Evolutionary conservation across 2,113 vertebrate genomes (phyloP), one percentile per base, ranked within the genome.

Genomic region (Dipodomys merriami): DNA sequence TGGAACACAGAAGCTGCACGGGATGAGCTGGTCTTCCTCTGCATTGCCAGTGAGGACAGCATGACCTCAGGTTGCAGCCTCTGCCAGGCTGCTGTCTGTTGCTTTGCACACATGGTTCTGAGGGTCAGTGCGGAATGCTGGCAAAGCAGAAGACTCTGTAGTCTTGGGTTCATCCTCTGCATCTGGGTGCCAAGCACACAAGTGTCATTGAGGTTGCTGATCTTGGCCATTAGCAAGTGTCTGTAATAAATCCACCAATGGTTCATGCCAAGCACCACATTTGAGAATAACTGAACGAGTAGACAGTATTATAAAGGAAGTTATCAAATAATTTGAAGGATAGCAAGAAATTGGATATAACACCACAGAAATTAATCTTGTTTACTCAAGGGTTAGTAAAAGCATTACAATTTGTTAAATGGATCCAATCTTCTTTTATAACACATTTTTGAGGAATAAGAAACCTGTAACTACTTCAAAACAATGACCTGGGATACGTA

Each of bases 221-320:
- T 5, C 0, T 3, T n/a, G 6, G 8, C 35, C 27, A 4, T 10
- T 6, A 7, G 11, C 8, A 35, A 27, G 2, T 13, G 4, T 23
- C 29, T 53, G 13, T 71, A 68, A 19, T 29, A 19, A 22, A 30
- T 18, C n/a, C 3, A 5, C 18, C 46, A 4, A 5, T 11, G 3
- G 39, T 76, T 57, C 65, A 78, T 6, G 2, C 12, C 1, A 65
- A 18, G 29, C 9, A 20, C 8, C 11, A 39, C 1, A 65, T 57
- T 29, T 53, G 9, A 91, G 4, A 23, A 77, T 29, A 22, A 46
- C 0, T 27, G 35, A 44, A 3, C 73, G 64, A 39, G 1, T 2
- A 27, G 62, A n/a, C 7, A 7, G 60, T 29, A 39, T 83, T 35
- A 84, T 60, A 69, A 30, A 29, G 18, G 44, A 87, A 79, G 1